Base-by-base conservation (phyloP, 2,797 vertebrate genomes). In the Etheostoma nigrum region DNA sequence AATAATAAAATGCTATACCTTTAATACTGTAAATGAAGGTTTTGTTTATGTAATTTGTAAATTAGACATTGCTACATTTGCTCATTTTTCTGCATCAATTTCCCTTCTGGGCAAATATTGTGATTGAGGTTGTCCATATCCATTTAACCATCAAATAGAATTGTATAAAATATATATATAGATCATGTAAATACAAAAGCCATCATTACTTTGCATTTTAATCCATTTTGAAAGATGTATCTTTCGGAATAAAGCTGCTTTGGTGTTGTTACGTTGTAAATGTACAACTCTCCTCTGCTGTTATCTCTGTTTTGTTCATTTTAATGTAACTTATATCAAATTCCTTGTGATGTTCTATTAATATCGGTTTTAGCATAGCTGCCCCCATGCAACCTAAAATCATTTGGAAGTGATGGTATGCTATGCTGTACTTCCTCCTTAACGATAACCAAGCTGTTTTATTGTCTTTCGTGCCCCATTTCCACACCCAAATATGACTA, bases 181-280 rank as follows among this genome's bases (percentile, higher is more conserved):
- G 53, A 47, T 76, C 19, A 4, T 87, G 83, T 87, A 78, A 84
- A 87, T 89, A 89, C 48, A 7, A 52, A 84, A 61, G 47, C 63
- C 48, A 5, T 62, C 2, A 71, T 57, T 0, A 49, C 21, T 54
- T 62, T 67, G 53, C 42, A 48, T 65, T 62, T 76, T 3, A 8
- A 21, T 62, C 21, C 10, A 6, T 74, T 79, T 59, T 10, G 5
- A 61, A 16, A 6, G 13, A 18, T 14, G 1, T 45, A n/a, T 49
- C 13, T 76, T 63, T 52, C 11, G 3, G 5, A 54, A 67, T 48
- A 67, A 63, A 54, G 72, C 61, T 16, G 45, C 67, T 40, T 68
- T 23, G 42, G 45, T 42, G 58, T 54, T 45, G 16, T 76, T 42
- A 19, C n/a, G 25, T 47, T 74, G 53, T 69, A 68, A 76, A 80